Base-by-base conservation (phyloP, 2,113 vertebrate genomes). In the Paradisaea rubra region DNA sequence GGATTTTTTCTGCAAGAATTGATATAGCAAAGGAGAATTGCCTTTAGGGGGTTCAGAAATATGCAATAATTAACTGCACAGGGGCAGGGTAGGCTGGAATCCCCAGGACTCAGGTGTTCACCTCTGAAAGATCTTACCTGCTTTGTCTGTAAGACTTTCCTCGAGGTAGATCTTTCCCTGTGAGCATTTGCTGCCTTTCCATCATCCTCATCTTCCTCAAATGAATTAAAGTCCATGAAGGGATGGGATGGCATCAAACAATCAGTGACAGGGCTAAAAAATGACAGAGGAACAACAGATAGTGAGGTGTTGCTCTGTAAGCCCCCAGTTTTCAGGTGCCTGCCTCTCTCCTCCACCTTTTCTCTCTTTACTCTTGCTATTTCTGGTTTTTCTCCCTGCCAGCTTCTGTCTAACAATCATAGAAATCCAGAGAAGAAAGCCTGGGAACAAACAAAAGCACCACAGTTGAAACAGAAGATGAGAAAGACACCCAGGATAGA, bases 381-480 rank as follows among this genome's bases (percentile, higher is more conserved):
- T 95, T 93, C 66, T 90, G 50, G 15, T 95, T 89, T 87, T 94
- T 91, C 93, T 97, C 94, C 70, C 94, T 97, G 76, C 88, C 74
- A 91, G 90, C 86, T 94, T 83, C 94, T 94, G 27, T 81, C 74
- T 92, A 91, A 73, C 65, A 49, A 16, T 78, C 68, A 23, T 83
- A 94, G 85, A 91, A 86, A 72, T 25, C 44, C 90, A 89, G 78
- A 94, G 83, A 72, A 96, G 82, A 61, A 91, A 89, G 52, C n/a
- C 50, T 83, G 56, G 79, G 73, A 70, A 20, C 76, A 74, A 83
- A 87, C 42, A 60, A 82, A 64, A 53, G 8, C 70, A 88, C 59
- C 50, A 68, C 73, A 88, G 37, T 35, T 31, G 71, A 91, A 88
- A 81, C 16, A 74, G 79, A 94, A 92, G 77, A 89, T 56, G 71